These are phyloP conservation scores for Tretioscincus oriximinensis DNA, from an alignment of 2,113 vertebrate genomes.

Conservation along the genomic window DNA sequence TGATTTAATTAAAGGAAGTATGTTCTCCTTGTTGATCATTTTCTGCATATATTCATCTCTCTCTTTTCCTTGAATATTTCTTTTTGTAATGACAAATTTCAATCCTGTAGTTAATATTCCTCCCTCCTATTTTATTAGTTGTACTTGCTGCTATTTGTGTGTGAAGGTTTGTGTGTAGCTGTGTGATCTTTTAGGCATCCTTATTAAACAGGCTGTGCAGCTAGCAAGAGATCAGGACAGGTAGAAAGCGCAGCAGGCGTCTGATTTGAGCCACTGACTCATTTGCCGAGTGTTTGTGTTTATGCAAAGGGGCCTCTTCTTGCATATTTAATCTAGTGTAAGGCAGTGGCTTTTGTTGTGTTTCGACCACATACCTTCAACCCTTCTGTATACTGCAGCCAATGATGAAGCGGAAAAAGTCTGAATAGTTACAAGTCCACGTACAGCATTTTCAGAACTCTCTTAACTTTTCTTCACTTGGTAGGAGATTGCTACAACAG, in stretches of 20 bases:
- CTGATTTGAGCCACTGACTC: constrained; percentile 87
- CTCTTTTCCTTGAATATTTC: constrained; percentile 54
- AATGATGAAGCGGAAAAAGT: constrained; percentile 67
- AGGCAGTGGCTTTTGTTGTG: constrained; percentile 94
- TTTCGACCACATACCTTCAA: constrained; percentile 96
- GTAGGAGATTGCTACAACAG: constrained; percentile 68
- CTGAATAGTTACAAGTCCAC: constrained; percentile 68
- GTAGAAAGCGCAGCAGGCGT: constrained; percentile 87
- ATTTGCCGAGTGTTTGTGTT: constrained; percentile 98
- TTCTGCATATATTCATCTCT: constrained; percentile 30
- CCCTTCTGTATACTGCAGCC: constrained; percentile 81
- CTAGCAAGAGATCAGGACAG: constrained; percentile 80
- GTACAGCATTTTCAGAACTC: constrained; percentile 68
- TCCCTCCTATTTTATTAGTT: constrained; percentile 65
- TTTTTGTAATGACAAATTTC: constrained; percentile 49
- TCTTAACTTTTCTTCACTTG: constrained; percentile 74
- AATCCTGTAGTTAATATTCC: constrained; percentile 63
- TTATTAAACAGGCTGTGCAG: constrained; percentile 63
- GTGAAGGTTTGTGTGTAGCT: constrained; percentile 50
- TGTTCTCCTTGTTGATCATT: constrained; percentile 20
- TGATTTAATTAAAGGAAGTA: constrained; percentile 34
- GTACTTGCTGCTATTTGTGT: constrained; percentile 66
- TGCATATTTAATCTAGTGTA: constrained; percentile 96
- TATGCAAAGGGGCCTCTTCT: constrained; percentile 97
- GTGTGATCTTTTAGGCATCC: constrained; percentile 56